These are phyloP conservation scores for Coronaproctus castanopsis DNA, from an alignment of 2,888 invertebrate species.

Conservation along the genomic window DNA sequence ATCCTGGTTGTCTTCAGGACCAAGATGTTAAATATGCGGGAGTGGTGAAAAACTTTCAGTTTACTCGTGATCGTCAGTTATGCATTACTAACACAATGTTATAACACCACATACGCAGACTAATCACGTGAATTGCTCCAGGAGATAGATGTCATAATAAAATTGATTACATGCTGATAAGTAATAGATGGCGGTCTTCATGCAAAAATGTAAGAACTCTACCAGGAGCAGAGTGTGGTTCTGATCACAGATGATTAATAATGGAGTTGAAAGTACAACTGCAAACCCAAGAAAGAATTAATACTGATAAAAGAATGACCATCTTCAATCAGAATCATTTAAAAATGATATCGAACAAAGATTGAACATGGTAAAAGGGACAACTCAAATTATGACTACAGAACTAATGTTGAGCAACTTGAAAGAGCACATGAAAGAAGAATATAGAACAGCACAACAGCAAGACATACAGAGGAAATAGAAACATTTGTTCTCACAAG, in stretches of 20 bases:
- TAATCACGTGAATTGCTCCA: background rate
- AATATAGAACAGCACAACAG: background rate
- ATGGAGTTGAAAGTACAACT: background rate
- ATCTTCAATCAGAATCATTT: background rate
- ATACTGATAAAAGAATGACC: slow-evolving; percentile 1
- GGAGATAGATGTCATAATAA: background rate
- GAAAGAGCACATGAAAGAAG: background rate
- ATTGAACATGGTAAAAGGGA: background rate
- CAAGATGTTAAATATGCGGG: no score
- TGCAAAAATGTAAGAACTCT: background rate
- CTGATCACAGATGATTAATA: no score
- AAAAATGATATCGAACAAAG: background rate
- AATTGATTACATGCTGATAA: background rate
- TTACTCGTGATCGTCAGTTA: background rate
- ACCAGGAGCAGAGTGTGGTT: background rate
- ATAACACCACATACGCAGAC: background rate
- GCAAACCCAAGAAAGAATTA: background rate
- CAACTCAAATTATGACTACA: background rate
- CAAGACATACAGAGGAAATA: background rate
- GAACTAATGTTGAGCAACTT: background rate
- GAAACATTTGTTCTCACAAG: background rate
- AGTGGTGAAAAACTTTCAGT: background rate
- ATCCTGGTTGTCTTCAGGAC: no score
- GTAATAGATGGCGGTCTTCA: background rate
- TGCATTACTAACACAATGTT: background rate